A percentile compares a stretch with the other conserved stretches of the same genome.
phyloP scores from a whole-genome alignment of 2,797 vertebrate genomes.

The Pogonophryne albipinna region DNA sequence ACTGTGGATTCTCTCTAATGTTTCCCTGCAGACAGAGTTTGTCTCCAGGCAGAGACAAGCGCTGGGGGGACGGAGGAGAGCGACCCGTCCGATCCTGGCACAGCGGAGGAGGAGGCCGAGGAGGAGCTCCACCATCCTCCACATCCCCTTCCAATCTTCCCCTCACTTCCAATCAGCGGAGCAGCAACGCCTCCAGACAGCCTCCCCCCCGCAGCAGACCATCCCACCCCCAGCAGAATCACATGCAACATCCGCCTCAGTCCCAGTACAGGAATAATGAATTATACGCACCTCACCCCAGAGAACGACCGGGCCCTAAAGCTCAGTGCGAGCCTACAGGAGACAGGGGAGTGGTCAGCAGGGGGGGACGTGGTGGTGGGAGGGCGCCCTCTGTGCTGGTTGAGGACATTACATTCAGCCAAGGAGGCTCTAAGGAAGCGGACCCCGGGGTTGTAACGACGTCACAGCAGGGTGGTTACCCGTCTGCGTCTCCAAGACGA shows the following conservation, averaged over 20 bases:
- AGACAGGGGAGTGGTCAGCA: conserved; percentile 49
- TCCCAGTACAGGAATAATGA: conserved; percentile 61
- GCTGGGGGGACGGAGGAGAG: conserved; percentile 82
- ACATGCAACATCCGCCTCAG: conserved; percentile 54
- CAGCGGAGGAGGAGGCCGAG: conserved; percentile 53
- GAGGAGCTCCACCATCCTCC: conserved; percentile 61
- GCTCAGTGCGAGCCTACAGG: conserved; percentile 42
- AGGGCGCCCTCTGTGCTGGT: conserved; percentile 64
- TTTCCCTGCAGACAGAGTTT: conserved; percentile 81
- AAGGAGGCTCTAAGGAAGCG: conserved; percentile 59
- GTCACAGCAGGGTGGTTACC: neutral
- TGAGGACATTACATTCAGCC: conserved; percentile 70
- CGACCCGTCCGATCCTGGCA: conserved; percentile 81
- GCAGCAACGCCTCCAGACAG: conserved; percentile 69
- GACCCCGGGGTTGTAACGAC: conserved; percentile 14
- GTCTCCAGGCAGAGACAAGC: conserved; percentile 89
- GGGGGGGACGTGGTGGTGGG: conserved; percentile 51
- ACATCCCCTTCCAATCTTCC: conserved; percentile 72
- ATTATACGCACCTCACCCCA: conserved; percentile 40
- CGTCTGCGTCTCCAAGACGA: conserved; percentile 47
- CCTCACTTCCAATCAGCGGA: conserved; percentile 51
- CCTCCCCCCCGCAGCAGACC: conserved; percentile 70
- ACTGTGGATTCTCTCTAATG: too few species aligned
- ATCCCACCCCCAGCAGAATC: conserved; percentile 57
- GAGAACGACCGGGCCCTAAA: conserved; percentile 60